Percentiles rank a stretch among this genome's conserved stretches.
phyloP scores from a whole-genome alignment of 2,113 vertebrate genomes.

The Dinomys branickii region DNA sequence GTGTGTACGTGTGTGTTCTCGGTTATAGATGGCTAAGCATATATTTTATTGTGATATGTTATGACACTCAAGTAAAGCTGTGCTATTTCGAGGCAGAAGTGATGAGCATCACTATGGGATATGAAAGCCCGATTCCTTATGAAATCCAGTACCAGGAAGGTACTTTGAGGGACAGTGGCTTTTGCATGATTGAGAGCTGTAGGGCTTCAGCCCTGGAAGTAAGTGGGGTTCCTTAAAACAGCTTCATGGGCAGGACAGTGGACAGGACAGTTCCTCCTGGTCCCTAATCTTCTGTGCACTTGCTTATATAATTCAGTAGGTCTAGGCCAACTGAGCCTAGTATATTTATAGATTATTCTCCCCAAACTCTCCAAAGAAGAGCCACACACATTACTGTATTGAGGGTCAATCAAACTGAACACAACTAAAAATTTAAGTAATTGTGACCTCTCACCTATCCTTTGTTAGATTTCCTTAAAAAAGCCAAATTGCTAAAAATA shows the following conservation, averaged over 20 bases:
- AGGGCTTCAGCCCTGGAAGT: neutral
- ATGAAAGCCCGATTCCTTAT: neutral
- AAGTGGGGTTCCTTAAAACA: neutral
- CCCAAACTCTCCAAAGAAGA: neutral
- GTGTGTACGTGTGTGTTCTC: neutral
- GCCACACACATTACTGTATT: neutral
- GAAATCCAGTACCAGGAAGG: neutral
- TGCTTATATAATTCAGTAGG: neutral
- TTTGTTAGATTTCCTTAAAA: no score
- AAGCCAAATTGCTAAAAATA: no score
- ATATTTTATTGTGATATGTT: neutral
- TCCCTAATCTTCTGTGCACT: neutral
- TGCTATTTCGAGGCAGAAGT: neutral
- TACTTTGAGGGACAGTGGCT: neutral
- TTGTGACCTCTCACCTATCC: no score
- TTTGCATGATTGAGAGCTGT: neutral
- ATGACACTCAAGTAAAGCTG: neutral
- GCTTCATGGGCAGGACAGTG: neutral
- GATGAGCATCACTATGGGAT: neutral
- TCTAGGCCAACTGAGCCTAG: neutral
- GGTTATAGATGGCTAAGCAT: neutral
- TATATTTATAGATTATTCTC: neutral
- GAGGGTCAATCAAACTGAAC: no score
- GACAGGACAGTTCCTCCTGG: neutral
- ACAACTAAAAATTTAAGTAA: no score